Percentiles rank a stretch among this genome's conserved stretches.
Evolutionary conservation across 2,113 vertebrate species (phyloP).

Genomic region (Aramus guarauna): DNA sequence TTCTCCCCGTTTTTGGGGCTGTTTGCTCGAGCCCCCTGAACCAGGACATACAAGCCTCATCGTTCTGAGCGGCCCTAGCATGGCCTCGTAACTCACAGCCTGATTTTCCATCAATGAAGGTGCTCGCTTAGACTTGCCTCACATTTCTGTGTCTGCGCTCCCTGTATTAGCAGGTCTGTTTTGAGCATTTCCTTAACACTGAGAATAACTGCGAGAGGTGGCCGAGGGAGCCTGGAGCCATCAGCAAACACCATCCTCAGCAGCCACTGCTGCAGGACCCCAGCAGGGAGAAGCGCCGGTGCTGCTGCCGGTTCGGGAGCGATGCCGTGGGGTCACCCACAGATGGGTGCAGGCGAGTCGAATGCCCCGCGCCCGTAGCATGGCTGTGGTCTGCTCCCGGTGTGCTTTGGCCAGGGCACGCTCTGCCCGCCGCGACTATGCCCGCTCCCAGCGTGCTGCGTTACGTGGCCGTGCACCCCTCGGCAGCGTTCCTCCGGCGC

Average conservation of each 20-base stretch:
- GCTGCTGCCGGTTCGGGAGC: fast-evolving
- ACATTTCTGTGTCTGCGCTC: not conserved
- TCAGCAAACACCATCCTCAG: not conserved
- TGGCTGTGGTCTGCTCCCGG: not conserved
- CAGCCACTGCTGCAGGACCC: fast-evolving
- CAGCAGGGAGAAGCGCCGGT: fast-evolving
- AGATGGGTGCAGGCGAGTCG: fast-evolving
- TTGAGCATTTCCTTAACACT: not conserved
- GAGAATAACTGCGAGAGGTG: not conserved
- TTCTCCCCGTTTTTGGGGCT: not conserved
- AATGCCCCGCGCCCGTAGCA: fast-evolving
- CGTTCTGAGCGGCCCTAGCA: not conserved
- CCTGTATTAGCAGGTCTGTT: not conserved
- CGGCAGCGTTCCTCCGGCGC: fast-evolving
- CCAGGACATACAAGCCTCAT: fast-evolving
- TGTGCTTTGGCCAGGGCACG: not conserved
- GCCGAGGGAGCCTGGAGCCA: not conserved
- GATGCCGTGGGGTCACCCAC: not conserved
- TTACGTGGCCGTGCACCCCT: fast-evolving
- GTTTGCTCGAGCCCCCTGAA: not conserved
- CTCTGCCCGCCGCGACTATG: fast-evolving
- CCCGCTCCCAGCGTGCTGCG: fast-evolving
- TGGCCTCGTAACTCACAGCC: fast-evolving
- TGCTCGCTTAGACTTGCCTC: not conserved
- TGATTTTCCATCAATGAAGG: not conserved